These are phyloP conservation scores for Corythornis vintsioides DNA, from an alignment of 2,113 vertebrate species.

Conservation along the genomic window DNA sequence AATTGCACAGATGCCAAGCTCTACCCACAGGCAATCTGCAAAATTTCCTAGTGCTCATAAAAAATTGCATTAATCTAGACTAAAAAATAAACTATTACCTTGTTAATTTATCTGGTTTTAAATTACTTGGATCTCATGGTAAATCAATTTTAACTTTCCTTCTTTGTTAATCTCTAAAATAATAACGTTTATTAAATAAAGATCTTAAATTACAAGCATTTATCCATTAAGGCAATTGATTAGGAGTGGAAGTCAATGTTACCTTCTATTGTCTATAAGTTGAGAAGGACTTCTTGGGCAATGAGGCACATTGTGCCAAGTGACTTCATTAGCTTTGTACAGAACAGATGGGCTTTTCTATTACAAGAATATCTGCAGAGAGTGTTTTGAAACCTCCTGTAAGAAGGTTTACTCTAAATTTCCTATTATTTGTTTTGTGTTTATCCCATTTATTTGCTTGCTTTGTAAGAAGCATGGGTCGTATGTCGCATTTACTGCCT, in stretches of 20 bases:
- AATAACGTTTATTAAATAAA: neutral
- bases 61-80: conserved; percentile 40
- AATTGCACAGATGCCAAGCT: conserved; percentile 64
- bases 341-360: conserved; percentile 34
- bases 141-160: neutral
- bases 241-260: neutral
- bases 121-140: neutral
- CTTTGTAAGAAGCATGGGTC: neutral
- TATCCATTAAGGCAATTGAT: neutral
- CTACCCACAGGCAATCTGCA: conserved; percentile 71
- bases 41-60: conserved; percentile 50
- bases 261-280: neutral
- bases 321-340: neutral
- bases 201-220: neutral
- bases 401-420: neutral
- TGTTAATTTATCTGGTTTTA: conserved; percentile 32
- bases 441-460: neutral
- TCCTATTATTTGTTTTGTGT: neutral
- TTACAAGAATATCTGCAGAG: neutral
- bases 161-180: neutral
- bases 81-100: conserved; percentile 47
- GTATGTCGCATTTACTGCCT: neutral
- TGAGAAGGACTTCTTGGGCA: conserved; percentile 1
- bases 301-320: neutral
- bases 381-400: conserved; percentile 2